Evolutionary conservation across 1,140 invertebrate genomes (phyloP), one percentile per base, ranked within the genome.

Genomic region (Macrotrachela quadricornifera): DNA sequence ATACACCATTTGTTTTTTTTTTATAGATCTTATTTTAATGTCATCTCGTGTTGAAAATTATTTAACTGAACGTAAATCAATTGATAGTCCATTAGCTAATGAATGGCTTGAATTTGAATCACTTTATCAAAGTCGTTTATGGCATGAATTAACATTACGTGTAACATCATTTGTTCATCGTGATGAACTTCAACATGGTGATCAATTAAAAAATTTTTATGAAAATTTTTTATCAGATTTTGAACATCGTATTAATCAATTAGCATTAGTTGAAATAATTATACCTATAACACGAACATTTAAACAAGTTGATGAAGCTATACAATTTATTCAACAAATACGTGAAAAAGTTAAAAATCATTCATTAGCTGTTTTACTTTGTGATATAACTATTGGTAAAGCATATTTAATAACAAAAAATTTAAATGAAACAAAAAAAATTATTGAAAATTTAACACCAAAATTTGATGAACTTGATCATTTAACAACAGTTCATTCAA

Each of bases 101-200:
- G 51, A 53, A 6, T 53, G 51, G 51, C 17, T 48, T 14, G 36
- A 53, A 43, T n/a, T 53, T 10, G 51, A 53, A 43, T 44, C 46
- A 13, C 38, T 53, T 3, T 30, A 30, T 46, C 16, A 13, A 44
- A 13, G 15, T 13, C 86, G 85, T 72, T 74, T 94, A 74, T 95
- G 87, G 87, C 88, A 94, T 76, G 87, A 94, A 70, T 67, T 94
- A 54, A 94, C 90, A 9, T 67, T 92, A 36, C 82, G 83, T 72
- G 67, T 94, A 37, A 73, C 79, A 37, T 73, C 75, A 47, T 82
- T 94, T 66, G 82, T 92, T 1, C 82, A 82, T 60, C 74, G 80
- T 65, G 78, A 82, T 12, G 68, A 77, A 0, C 71, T 90, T 46
- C 79, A 84, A 60, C 76, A 80, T 63, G 80, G 77, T 56, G 21